Evolutionary conservation across 2,888 invertebrate genomes (phyloP).

Genomic region (Blera fallax): DNA sequence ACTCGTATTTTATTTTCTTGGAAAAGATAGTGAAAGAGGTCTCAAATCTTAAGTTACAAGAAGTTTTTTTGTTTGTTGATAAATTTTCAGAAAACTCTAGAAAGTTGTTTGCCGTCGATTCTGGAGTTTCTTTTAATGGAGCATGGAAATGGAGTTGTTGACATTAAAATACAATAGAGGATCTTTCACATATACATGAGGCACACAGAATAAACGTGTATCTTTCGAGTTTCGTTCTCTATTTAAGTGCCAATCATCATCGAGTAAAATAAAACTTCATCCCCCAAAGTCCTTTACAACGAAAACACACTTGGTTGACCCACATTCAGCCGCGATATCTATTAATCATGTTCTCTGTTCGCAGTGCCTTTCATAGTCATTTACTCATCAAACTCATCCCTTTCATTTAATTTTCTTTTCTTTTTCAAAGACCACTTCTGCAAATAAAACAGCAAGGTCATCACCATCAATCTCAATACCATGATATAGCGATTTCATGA

Average conservation of each 20-base stretch:
- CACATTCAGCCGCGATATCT: constrained; percentile 34
- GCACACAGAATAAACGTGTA: no score
- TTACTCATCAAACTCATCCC: constrained; percentile 57
- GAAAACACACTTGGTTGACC: constrained; percentile 35
- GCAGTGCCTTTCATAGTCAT: constrained; percentile 26
- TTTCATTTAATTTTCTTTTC: constrained; percentile 17
- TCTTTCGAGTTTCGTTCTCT: background rate
- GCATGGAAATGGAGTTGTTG: constrained; percentile 11
- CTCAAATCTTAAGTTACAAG: background rate
- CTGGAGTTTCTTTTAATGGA: constrained; percentile 14
- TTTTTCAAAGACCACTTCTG: constrained; percentile 6
- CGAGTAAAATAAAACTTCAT: constrained; percentile 11
- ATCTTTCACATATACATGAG: background rate
- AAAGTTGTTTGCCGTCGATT: background rate
- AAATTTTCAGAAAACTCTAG: constrained; percentile 23
- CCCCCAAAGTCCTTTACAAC: constrained; percentile 30
- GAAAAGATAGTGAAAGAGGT: background rate
- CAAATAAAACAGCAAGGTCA: constrained; percentile 53
- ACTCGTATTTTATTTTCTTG: constrained; percentile 23
- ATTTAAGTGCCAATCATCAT: background rate
- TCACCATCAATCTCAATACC: constrained; percentile 69
- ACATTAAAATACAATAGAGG: background rate
- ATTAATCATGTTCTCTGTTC: constrained; percentile 49
- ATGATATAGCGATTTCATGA: constrained; percentile 56
- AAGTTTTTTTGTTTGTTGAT: background rate